phyloP scores from a whole-genome alignment of 2,113 vertebrate genomes.

The Gila orcuttii region DNA sequence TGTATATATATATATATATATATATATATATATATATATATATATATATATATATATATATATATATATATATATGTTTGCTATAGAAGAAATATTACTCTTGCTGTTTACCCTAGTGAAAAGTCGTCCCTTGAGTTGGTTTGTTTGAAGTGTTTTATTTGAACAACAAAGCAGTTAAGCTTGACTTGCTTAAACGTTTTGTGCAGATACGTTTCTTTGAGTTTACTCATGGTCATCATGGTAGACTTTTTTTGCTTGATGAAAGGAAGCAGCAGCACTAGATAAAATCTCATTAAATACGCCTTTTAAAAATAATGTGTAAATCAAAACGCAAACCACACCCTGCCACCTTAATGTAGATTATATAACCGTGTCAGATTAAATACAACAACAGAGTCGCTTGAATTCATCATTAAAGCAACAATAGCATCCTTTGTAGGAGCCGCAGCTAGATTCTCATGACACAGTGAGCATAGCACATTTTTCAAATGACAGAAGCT shows the following conservation, averaged over 20 bases:
- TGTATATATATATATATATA: neutral
- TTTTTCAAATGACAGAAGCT: slow-evolving; percentile 8
- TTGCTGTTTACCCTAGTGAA: neutral
- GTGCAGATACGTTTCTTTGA: neutral
- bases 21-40: neutral
- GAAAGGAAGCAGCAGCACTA: slow-evolving; percentile 26
- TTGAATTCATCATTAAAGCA: neutral
- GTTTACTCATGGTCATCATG: slow-evolving; percentile 24
- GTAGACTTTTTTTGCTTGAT: slow-evolving; percentile 8
- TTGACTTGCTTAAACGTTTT: neutral
- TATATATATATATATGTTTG: neutral
- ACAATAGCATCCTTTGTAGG: slow-evolving; percentile 4
- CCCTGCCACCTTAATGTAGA: neutral
- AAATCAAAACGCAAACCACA: slow-evolving; percentile 10
- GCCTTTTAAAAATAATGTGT: neutral
- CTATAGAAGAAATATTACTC: neutral
- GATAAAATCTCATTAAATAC: slow-evolving; percentile 41
- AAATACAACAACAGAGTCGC: neutral
- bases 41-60: neutral
- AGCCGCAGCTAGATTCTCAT: neutral
- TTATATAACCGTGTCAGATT: neutral
- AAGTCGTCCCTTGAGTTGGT: neutral
- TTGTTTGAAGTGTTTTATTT: neutral
- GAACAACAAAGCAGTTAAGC: neutral
- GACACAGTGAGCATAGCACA: neutral